Evolutionary conservation across 2,888 invertebrate genomes (phyloP).

Genomic region (Metopia argyrocephala): DNA sequence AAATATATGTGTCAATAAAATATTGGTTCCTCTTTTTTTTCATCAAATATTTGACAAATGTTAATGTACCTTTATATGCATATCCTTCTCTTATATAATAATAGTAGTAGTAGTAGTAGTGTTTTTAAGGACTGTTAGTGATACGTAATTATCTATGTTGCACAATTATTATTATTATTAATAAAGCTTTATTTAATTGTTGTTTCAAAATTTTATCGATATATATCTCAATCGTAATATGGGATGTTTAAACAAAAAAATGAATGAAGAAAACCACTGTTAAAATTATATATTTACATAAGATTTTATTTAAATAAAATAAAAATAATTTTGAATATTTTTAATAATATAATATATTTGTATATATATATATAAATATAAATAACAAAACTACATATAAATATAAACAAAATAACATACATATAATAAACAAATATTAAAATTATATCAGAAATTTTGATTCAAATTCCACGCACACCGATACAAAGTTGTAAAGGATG

Average conservation of each 20-base stretch:
- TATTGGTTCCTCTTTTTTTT: too few species aligned
- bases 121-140: too few species aligned
- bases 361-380: background rate
- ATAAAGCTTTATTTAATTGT: conserved; percentile 41
- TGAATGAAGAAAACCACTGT: background rate
- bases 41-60: too few species aligned
- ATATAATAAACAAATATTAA: conserved; percentile 1
- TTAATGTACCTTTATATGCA: too few species aligned
- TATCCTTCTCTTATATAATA: too few species aligned
- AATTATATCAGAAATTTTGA: background rate
- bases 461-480: background rate
- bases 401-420: conserved; percentile 17
- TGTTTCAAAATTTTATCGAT: background rate
- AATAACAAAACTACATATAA: conserved; percentile 20
- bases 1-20: too few species aligned
- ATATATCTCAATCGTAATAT: background rate
- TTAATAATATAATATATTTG: background rate
- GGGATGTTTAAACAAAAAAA: background rate
- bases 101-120: too few species aligned
- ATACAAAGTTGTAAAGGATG: background rate
- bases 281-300: conserved; percentile 39
- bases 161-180: conserved; percentile 26
- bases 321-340: background rate
- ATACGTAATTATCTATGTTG: conserved; percentile 42
- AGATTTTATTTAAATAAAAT: conserved; percentile 34